Conservation (phyloP, 1,140 invertebrate genomes). For the Caenorhabditis brenneri region DNA sequence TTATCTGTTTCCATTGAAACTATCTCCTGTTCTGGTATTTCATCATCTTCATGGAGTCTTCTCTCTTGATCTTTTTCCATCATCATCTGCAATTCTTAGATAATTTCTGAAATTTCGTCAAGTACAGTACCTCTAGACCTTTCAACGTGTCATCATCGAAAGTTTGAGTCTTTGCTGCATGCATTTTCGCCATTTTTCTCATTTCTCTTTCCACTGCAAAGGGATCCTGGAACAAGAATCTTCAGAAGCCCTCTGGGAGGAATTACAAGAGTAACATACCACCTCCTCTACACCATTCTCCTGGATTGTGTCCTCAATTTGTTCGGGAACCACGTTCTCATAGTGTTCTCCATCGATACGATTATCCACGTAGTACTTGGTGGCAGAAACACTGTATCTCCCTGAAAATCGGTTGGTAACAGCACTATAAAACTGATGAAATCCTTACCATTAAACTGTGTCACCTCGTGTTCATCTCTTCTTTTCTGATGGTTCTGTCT, state of each 20-base stretch:
- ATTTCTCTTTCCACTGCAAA: slow-evolving; percentile 4
- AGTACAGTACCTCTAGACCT: background rate
- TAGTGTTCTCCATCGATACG: background rate
- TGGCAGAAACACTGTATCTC: slow-evolving; percentile 1
- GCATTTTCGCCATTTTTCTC: slow-evolving; percentile 7
- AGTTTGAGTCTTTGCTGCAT: slow-evolving; percentile 11
- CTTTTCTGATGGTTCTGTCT: background rate
- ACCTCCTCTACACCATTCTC: slow-evolving; percentile 2
- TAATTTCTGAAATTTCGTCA: background rate
- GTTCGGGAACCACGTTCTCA: background rate
- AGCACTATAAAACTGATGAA: background rate
- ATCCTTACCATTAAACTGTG: background rate
- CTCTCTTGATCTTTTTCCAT: background rate
- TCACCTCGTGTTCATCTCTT: background rate
- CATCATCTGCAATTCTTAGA: background rate
- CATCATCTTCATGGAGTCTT: background rate
- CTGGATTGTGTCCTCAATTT: slow-evolving; percentile 10
- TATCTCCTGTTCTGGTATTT: background rate
- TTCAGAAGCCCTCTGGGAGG: background rate
- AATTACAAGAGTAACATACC: background rate
- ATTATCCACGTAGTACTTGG: slow-evolving; percentile 31
- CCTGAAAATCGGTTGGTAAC: background rate
- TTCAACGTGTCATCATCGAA: background rate
- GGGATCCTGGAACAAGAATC: background rate
- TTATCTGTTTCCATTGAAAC: background rate